phyloP scores from a whole-genome alignment of 2,113 vertebrate species.

The Syngnathus scovelli region DNA sequence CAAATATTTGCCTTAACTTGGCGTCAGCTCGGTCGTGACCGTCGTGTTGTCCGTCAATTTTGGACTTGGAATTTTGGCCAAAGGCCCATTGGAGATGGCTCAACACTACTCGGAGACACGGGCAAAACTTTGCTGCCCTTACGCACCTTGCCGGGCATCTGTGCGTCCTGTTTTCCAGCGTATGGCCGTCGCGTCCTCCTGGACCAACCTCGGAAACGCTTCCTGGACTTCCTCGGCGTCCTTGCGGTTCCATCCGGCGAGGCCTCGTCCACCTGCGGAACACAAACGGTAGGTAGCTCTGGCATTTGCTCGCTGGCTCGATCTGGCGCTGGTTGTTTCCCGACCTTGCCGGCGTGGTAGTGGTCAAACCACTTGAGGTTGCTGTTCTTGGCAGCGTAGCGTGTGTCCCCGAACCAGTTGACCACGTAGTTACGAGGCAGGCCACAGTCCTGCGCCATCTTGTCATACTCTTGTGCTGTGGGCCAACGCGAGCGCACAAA shows the following conservation, averaged over 20 bases:
- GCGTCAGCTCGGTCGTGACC: too few species aligned
- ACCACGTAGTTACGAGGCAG: slow-evolving; percentile 89
- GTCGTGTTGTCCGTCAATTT: too few species aligned
- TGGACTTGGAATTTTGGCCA: too few species aligned
- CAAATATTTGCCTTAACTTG: too few species aligned
- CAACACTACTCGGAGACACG: background rate
- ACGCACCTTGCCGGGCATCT: slow-evolving; percentile 75
- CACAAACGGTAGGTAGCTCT: background rate
- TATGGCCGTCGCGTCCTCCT: slow-evolving; percentile 72
- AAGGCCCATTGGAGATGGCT: too few species aligned
- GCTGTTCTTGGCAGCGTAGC: slow-evolving; percentile 96
- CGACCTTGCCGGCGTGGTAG: slow-evolving; percentile 75
- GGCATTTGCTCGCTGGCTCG: background rate
- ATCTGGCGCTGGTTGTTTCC: too few species aligned
- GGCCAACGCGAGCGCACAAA: slow-evolving; percentile 95
- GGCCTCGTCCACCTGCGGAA: slow-evolving; percentile 62
- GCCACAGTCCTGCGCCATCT: slow-evolving; percentile 82
- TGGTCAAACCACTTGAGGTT: slow-evolving; percentile 96
- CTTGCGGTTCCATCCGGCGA: slow-evolving; percentile 77
- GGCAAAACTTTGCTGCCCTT: background rate
- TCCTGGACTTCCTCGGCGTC: slow-evolving; percentile 80
- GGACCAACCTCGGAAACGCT: slow-evolving; percentile 83
- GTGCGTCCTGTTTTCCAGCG: slow-evolving; percentile 63
- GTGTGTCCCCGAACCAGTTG: slow-evolving; percentile 96
- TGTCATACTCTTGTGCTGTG: slow-evolving; percentile 84